Evolutionary conservation across 2,888 invertebrate genomes (phyloP).

Genomic region (Leucozona laternaria): DNA sequence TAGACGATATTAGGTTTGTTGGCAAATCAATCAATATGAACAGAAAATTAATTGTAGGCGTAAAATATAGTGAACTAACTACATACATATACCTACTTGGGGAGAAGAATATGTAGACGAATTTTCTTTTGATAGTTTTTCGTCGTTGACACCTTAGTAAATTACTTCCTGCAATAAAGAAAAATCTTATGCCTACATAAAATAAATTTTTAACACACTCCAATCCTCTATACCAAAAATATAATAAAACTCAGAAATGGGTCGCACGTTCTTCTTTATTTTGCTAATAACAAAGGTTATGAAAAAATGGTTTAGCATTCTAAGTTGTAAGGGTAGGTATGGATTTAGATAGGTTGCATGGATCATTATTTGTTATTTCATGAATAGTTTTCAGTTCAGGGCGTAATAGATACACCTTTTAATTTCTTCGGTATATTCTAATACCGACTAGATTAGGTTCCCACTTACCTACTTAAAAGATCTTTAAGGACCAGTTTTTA

Average conservation of each 20-base stretch:
- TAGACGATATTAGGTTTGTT: constrained; percentile 8
- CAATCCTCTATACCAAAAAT: not conserved
- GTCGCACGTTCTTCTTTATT: not conserved
- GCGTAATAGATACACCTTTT: no score
- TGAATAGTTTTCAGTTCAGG: no score
- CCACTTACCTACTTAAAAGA: no score
- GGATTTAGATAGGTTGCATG: no score
- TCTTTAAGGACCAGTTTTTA: no score
- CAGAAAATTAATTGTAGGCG: constrained; percentile 20
- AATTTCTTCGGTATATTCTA: no score
- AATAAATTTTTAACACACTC: not conserved
- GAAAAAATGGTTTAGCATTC: no score
- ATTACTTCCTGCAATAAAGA: constrained; percentile 1
- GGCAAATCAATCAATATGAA: constrained; percentile 22
- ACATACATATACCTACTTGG: not conserved
- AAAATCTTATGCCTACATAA: constrained; percentile 3
- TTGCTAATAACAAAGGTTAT: no score
- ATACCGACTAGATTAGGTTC: no score
- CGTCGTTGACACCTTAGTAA: not conserved
- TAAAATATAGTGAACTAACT: not conserved
- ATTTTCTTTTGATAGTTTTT: constrained; percentile 8
- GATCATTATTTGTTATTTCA: no score
- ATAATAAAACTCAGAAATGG: not conserved
- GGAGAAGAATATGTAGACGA: no score
- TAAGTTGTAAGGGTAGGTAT: no score